These are phyloP conservation scores for Sialia sialis DNA, from an alignment of 2,113 vertebrate genomes.

Conservation along the genomic window DNA sequence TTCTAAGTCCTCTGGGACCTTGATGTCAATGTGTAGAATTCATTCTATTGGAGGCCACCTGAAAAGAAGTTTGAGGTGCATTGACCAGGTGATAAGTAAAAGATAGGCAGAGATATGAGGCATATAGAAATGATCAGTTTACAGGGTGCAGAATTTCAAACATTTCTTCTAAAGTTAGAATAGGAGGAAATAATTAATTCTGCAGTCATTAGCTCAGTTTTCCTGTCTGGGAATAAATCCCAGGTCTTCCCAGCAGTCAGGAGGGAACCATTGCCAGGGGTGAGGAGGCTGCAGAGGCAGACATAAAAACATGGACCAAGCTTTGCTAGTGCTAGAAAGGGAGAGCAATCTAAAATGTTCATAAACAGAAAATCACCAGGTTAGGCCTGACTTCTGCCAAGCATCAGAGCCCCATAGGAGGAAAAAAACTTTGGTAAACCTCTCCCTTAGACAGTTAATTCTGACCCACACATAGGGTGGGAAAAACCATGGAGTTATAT, in stretches of 20 bases:
- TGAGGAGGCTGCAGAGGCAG: neutral
- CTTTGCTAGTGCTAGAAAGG: neutral
- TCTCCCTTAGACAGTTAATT: neutral
- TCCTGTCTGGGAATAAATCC: neutral
- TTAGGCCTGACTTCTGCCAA: neutral
- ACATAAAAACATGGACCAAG: neutral
- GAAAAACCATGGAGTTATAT: neutral
- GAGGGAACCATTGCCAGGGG: fast-evolving
- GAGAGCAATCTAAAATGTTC: neutral
- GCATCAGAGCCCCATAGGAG: neutral
- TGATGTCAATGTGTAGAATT: neutral
- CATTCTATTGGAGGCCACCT: neutral
- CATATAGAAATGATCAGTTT: neutral
- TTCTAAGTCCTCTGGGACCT: neutral
- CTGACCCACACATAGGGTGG: neutral
- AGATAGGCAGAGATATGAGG: neutral
- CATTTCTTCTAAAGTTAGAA: neutral
- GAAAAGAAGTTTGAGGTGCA: neutral
- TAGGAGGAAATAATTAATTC: neutral
- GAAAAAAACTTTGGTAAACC: neutral
- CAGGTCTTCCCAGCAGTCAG: neutral
- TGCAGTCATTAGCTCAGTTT: neutral
- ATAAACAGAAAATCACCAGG: neutral
- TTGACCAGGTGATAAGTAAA: neutral
- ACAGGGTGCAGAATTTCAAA: neutral